Conservation (phyloP, 2,113 vertebrate genomes). For the Platichthys stellatus region DNA sequence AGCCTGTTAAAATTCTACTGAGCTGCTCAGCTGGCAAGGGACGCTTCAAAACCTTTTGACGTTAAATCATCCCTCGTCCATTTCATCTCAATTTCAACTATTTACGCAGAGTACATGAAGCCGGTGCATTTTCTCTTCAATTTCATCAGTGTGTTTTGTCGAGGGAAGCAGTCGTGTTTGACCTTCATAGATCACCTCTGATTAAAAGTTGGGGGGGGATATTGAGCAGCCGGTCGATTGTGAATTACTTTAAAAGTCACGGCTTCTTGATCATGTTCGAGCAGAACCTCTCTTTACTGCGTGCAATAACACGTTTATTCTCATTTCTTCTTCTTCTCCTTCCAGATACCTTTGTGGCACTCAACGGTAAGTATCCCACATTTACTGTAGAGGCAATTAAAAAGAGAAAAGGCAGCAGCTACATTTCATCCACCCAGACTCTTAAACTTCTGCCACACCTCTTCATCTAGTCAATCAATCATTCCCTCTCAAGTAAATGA, state of each 20-base stretch:
- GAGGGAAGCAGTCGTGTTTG: conserved; percentile 16
- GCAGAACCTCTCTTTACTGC: conserved; percentile 46
- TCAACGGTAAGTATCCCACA: conserved; percentile 90
- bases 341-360: conserved; percentile 96
- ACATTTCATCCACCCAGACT: conserved; percentile 63
- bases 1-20: conserved; percentile 17
- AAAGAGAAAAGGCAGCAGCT: conserved; percentile 46
- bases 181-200: conserved; percentile 51
- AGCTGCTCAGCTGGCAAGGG: conserved; percentile 24
- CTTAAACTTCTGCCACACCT: conserved; percentile 66
- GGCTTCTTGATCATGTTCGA: conserved; percentile 60
- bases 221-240: conserved; percentile 57
- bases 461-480: conserved; percentile 68
- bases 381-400: conserved; percentile 50
- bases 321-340: conserved; percentile 72
- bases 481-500: conserved; percentile 74
- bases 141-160: conserved; percentile 57
- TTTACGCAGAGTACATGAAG: conserved; percentile 51
- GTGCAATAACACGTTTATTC: conserved; percentile 54
- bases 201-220: conserved; percentile 53
- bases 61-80: conserved; percentile 25
- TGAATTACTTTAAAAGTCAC: conserved; percentile 66
- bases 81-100: conserved; percentile 41
- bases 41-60: conserved; percentile 38
- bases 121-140: conserved; percentile 19